phyloP scores from a whole-genome alignment of 1,140 invertebrate genomes.

The Chionoecetes opilio region DNA sequence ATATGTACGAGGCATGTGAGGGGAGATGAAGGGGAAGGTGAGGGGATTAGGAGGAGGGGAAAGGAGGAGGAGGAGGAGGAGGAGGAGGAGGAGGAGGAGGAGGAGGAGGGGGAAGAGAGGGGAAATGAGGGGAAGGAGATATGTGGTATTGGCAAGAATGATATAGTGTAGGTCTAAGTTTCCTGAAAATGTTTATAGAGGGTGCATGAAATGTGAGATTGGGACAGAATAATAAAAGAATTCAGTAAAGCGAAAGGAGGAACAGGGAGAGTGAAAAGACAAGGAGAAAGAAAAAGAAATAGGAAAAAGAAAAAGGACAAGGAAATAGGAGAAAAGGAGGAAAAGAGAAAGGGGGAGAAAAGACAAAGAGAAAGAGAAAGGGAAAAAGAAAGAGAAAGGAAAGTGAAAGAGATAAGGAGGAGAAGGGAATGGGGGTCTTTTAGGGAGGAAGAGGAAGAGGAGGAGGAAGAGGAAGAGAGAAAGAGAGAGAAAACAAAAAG shows the following conservation, averaged over 20 bases:
- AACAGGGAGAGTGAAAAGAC: no score
- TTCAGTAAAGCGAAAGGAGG: background rate
- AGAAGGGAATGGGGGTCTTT: no score
- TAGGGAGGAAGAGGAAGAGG: background rate
- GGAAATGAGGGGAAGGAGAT: background rate
- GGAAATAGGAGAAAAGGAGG: background rate
- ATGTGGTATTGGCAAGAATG: no score
- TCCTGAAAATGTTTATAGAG: no score
- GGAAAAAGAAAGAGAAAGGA: background rate
- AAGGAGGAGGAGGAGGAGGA: background rate
- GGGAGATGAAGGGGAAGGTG: background rate
- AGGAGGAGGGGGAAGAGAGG: background rate
- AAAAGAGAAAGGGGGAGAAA: background rate
- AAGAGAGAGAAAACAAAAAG: background rate
- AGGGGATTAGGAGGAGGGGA: background rate
- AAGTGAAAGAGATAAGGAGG: background rate
- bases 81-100: background rate
- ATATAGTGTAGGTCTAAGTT: no score
- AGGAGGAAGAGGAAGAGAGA: background rate
- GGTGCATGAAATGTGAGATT: no score
- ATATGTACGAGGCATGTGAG: background rate
- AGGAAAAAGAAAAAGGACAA: background rate
- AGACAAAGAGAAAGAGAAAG: background rate
- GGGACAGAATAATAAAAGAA: no score
- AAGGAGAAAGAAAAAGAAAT: background rate